Percentiles rank a stretch among this genome's conserved stretches.
Evolutionary conservation across 2,888 invertebrate species (phyloP).

Genomic region (Leptopilina myrica): DNA sequence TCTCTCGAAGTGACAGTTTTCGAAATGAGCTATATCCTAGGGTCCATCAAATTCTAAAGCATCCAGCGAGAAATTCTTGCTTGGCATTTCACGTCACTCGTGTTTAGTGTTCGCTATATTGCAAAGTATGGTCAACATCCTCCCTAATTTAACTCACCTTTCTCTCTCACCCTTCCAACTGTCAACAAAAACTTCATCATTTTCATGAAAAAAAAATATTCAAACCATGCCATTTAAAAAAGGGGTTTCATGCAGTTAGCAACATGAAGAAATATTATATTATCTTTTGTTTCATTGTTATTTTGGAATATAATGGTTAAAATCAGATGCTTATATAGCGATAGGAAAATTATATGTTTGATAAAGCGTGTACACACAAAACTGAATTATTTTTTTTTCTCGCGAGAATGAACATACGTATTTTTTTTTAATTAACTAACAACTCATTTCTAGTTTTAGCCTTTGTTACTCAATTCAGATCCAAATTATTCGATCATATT

Average conservation of each 20-base stretch:
- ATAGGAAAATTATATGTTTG: constrained; percentile 12
- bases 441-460: constrained; percentile 9
- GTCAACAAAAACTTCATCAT: neutral
- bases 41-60: constrained; percentile 51
- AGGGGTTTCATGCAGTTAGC: too few relatives aligned
- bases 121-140: neutral
- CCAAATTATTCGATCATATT: constrained; percentile 32
- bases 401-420: too few relatives aligned
- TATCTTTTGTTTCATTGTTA: neutral
- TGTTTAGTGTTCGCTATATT: neutral
- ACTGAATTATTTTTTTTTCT: neutral
- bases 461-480: constrained; percentile 21
- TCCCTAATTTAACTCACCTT: neutral
- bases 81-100: constrained; percentile 25
- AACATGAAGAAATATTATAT: too few relatives aligned
- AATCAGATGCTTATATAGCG: neutral
- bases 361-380: neutral
- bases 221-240: too few relatives aligned
- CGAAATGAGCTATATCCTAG: constrained; percentile 48
- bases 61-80: constrained; percentile 45
- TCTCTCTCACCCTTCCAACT: too few relatives aligned
- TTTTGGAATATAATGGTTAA: neutral
- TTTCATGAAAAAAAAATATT: neutral
- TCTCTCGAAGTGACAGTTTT: constrained; percentile 54
- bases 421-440: constrained; percentile 23